Conservation (phyloP, 2,888 invertebrate genomes). For the Pachliopta kotzebuea region DNA sequence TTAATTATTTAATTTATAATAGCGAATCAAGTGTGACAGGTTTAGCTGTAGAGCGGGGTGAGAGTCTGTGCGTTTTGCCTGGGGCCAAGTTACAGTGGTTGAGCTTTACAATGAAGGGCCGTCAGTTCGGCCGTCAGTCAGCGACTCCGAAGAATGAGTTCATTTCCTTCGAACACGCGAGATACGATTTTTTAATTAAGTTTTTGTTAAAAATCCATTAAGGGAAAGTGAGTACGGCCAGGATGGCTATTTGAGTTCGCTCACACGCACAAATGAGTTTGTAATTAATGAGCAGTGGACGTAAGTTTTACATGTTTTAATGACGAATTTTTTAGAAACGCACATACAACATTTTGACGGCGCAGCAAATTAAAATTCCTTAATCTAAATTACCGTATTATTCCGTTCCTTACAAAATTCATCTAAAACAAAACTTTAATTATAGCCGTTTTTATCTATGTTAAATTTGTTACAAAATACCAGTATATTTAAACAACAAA, state of each 20-base stretch:
- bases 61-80: conserved; percentile 31
- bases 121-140: conserved; percentile 75
- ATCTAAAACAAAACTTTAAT: background rate
- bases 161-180: conserved; percentile 78
- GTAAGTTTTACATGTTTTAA: conserved; percentile 48
- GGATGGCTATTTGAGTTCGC: conserved; percentile 46
- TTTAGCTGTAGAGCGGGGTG: conserved; percentile 21
- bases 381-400: conserved; percentile 23
- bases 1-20: conserved; percentile 25
- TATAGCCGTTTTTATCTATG: background rate
- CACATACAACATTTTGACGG: conserved; percentile 47
- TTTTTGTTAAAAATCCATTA: conserved; percentile 80
- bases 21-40: conserved; percentile 12
- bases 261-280: conserved; percentile 69
- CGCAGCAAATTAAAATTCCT: conserved; percentile 54
- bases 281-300: conserved; percentile 70
- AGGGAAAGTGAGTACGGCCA: conserved; percentile 61
- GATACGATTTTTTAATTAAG: conserved; percentile 80
- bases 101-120: conserved; percentile 66
- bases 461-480: too few relatives aligned
- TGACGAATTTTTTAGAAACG: conserved; percentile 53
- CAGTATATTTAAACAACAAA: too few relatives aligned
- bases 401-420: background rate
- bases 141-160: conserved; percentile 75
- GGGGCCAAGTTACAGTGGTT: conserved; percentile 56